Evolutionary conservation across 2,888 invertebrate genomes (phyloP).

Genomic region (Cataglyphis livida): DNA sequence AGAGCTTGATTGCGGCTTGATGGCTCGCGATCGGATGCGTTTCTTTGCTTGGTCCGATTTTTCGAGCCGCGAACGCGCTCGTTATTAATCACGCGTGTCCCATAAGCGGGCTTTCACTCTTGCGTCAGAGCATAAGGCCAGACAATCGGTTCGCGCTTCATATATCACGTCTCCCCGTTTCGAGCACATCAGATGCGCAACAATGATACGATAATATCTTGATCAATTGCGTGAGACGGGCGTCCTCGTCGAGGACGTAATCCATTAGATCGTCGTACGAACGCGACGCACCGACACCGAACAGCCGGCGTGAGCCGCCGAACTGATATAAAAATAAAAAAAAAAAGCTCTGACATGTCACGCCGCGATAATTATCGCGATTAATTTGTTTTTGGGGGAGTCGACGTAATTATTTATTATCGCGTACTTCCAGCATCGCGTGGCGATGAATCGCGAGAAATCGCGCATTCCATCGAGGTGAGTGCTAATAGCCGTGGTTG

Average conservation of each 20-base stretch:
- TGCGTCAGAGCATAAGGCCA: constrained; percentile 57
- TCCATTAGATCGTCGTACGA: constrained; percentile 21
- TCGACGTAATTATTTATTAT: constrained; percentile 43
- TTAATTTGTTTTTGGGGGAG: constrained; percentile 23
- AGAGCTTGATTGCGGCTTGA: constrained; percentile 8
- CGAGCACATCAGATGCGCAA: constrained; percentile 54
- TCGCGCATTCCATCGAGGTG: constrained; percentile 24
- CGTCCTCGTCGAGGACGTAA: background rate
- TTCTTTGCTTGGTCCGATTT: constrained; percentile 28
- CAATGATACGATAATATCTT: constrained; percentile 66
- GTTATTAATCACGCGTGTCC: constrained; percentile 61
- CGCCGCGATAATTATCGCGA: constrained; percentile 30
- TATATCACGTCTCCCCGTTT: constrained; percentile 61
- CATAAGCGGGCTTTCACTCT: constrained; percentile 69
- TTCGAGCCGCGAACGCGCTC: background rate
- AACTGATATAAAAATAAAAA: background rate
- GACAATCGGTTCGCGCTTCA: constrained; percentile 62
- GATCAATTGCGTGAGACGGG: constrained; percentile 48
- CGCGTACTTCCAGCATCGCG: constrained; percentile 32
- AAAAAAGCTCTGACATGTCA: background rate
- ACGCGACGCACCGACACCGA: background rate
- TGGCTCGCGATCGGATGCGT: constrained; percentile 24
- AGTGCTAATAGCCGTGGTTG: constrained; percentile 28
- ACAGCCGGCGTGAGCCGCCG: background rate
- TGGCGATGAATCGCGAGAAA: constrained; percentile 29